Evolutionary conservation across 2,113 vertebrate genomes (phyloP).

Genomic region (Mandrillus leucophaeus): DNA sequence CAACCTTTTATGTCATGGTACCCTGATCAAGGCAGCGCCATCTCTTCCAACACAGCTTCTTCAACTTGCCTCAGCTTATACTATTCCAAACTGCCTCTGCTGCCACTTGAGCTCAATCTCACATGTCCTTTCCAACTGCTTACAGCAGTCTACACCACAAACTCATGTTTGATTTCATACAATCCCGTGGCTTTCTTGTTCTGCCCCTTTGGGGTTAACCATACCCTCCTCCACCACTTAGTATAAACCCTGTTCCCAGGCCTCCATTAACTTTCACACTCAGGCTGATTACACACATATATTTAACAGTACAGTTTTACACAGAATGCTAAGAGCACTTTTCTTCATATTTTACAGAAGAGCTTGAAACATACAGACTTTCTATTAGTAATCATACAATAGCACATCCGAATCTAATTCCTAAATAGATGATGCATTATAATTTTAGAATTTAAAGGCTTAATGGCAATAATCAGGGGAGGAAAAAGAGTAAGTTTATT

Average conservation of each 20-base stretch:
- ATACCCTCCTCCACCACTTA: neutral
- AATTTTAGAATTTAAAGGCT: constrained; percentile 73
- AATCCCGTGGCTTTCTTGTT: neutral
- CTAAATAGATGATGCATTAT: constrained; percentile 71
- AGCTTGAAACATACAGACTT: constrained; percentile 62
- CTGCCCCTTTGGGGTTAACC: neutral
- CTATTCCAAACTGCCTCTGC: neutral
- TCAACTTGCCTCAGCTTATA: neutral
- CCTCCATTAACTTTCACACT: constrained; percentile 40
- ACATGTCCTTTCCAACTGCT: neutral
- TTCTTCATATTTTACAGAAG: constrained; percentile 60
- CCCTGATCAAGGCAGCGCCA: neutral
- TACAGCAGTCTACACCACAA: neutral
- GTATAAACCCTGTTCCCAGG: neutral
- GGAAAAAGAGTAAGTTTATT: constrained; percentile 65
- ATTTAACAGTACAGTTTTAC: constrained; percentile 66
- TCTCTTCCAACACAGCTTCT: neutral
- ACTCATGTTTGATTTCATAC: neutral
- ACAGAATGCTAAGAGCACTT: constrained; percentile 69
- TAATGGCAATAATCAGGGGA: constrained; percentile 67
- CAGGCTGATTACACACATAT: constrained; percentile 35
- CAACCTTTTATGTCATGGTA: neutral
- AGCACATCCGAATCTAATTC: constrained; percentile 60
- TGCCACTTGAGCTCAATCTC: neutral
- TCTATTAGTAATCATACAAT: constrained; percentile 45